A percentile compares a stretch with the other conserved stretches of the same genome.
Evolutionary conservation across 2,888 invertebrate genomes (phyloP).

Genomic region (Athalia circularis): DNA sequence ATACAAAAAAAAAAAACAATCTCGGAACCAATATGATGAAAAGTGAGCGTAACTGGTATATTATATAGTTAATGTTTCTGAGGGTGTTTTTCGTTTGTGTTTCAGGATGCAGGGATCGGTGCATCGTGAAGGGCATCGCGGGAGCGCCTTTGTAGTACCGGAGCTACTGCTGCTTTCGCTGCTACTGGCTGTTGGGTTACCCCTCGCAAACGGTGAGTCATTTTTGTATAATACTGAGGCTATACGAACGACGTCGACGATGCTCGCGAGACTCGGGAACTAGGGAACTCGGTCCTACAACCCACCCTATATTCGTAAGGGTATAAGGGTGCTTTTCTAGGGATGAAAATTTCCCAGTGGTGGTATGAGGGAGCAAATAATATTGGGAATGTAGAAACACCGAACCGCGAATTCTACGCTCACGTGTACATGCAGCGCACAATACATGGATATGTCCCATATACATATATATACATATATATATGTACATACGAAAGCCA

Average conservation of each 20-base stretch:
- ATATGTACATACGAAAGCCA: not conserved
- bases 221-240: slow-evolving; percentile 56
- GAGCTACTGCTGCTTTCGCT: slow-evolving; percentile 62
- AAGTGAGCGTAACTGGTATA: not conserved
- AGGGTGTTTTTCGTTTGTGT: slow-evolving; percentile 46
- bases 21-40: not conserved
- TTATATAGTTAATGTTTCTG: slow-evolving; percentile 22
- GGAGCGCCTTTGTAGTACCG: slow-evolving; percentile 59
- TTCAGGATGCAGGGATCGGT: slow-evolving; percentile 69
- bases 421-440: no score
- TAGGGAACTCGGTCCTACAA: slow-evolving; percentile 23
- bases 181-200: slow-evolving; percentile 60
- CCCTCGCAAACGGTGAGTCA: slow-evolving; percentile 71
- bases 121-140: slow-evolving; percentile 64
- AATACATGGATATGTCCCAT: no score
- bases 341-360: slow-evolving; percentile 32
- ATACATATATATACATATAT: not conserved
- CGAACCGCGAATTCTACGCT: slow-evolving; percentile 11
- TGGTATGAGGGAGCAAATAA: not conserved
- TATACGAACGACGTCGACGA: not conserved
- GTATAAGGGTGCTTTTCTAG: slow-evolving; percentile 36
- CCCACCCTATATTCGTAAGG: slow-evolving; percentile 15
- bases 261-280: slow-evolving; percentile 6
- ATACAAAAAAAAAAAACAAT: not conserved
- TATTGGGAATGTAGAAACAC: slow-evolving; percentile 20